These are phyloP conservation scores for Subacronicta megacephala DNA, from an alignment of 2,888 invertebrate species.

Conservation along the genomic window DNA sequence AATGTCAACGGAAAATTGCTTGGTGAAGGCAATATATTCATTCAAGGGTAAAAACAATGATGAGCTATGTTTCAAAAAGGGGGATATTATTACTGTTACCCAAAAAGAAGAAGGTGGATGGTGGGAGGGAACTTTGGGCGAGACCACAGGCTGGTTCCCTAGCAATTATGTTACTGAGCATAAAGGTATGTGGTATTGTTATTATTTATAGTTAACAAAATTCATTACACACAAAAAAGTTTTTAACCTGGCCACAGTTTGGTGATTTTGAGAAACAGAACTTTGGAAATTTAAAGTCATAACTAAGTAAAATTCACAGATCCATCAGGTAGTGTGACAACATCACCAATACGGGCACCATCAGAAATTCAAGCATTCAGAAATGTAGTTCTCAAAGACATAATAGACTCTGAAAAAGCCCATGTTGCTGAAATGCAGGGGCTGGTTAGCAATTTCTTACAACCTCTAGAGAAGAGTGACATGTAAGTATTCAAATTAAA, in stretches of 20 bases:
- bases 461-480: slow-evolving; percentile 95
- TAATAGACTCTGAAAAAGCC: slow-evolving; percentile 97
- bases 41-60: slow-evolving; percentile 99
- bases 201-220: not conserved
- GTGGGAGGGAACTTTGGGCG: slow-evolving; percentile 99
- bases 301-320: slow-evolving; percentile 73
- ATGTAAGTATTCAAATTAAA: slow-evolving; percentile 91
- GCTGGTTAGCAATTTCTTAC: slow-evolving; percentile 95
- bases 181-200: slow-evolving; percentile 87
- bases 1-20: slow-evolving; percentile 90
- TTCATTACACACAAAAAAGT: not conserved
- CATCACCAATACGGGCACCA: slow-evolving; percentile 91
- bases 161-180: slow-evolving; percentile 98
- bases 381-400: slow-evolving; percentile 95
- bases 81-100: slow-evolving; percentile 98
- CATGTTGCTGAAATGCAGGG: slow-evolving; percentile 97
- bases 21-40: slow-evolving; percentile 97
- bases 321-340: slow-evolving; percentile 88
- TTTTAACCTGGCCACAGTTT: not conserved
- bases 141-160: slow-evolving; percentile 99
- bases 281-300: not conserved
- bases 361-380: slow-evolving; percentile 94
- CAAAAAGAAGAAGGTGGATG: slow-evolving; percentile 99
- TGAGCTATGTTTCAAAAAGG: slow-evolving; percentile 98
- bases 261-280: not conserved